Percentiles rank a stretch among this genome's conserved stretches.
Evolutionary conservation across 2,113 vertebrate species (phyloP).

Genomic region (Lathamus discolor): DNA sequence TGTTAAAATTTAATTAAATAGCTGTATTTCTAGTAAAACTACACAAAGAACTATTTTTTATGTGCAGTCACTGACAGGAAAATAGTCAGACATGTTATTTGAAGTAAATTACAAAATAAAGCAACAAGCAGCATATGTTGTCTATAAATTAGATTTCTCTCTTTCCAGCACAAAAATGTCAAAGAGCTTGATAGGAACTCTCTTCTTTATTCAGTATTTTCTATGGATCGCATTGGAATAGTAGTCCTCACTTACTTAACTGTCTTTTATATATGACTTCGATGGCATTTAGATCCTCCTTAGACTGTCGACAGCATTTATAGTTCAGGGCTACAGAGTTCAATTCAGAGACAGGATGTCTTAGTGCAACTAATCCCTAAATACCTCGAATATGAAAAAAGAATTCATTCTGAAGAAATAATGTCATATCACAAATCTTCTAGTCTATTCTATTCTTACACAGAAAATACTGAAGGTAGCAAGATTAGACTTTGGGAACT

Average conservation of each 20-base stretch:
- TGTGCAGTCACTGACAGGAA: not conserved
- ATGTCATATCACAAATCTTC: not conserved
- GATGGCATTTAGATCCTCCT: not conserved
- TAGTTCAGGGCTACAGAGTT: not conserved
- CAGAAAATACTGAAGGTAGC: not conserved
- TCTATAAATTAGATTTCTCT: not conserved
- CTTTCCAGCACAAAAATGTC: not conserved
- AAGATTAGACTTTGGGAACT: not conserved
- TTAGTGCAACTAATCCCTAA: not conserved
- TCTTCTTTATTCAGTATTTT: not conserved
- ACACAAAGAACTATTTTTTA: not conserved
- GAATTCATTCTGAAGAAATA: not conserved
- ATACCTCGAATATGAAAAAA: not conserved
- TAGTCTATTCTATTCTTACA: not conserved
- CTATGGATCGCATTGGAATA: not conserved
- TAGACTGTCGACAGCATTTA: not conserved
- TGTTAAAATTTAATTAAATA: conserved; percentile 1
- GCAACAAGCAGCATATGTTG: not conserved
- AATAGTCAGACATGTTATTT: not conserved
- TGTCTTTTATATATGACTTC: not conserved
- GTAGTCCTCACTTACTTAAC: not conserved
- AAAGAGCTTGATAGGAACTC: not conserved
- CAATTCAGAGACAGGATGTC: not conserved
- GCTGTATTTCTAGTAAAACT: not conserved
- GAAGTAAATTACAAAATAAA: not conserved